A percentile compares a stretch with the other conserved stretches of the same genome.
Conservation (phyloP, 2,797 vertebrate genomes). For the Trichosurus vulpecula region DNA sequence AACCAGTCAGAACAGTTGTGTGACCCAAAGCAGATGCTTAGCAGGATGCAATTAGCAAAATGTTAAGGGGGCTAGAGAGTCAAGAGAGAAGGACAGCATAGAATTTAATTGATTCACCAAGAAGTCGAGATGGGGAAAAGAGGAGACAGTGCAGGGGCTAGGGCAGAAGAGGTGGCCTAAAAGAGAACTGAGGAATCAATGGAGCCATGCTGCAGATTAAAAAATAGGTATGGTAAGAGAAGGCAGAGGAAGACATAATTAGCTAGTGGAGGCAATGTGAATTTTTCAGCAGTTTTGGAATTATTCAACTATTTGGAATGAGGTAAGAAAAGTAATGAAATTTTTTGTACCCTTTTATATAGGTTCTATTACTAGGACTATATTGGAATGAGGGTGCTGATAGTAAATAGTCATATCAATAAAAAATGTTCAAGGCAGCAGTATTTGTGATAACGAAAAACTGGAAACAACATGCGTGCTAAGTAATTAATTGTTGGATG, state of each 20-base stretch:
- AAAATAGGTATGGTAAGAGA: too few relatives aligned
- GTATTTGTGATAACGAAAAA: background rate
- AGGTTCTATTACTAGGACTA: background rate
- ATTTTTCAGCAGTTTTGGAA: background rate
- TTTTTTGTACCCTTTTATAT: background rate
- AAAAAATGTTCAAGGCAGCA: background rate
- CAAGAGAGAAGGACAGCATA: background rate
- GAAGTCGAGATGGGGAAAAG: background rate
- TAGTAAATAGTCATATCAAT: too few relatives aligned
- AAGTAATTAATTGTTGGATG: background rate
- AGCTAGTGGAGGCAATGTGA: background rate
- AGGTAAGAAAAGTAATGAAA: background rate
- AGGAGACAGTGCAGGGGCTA: background rate
- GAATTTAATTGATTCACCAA: background rate
- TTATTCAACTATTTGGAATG: background rate
- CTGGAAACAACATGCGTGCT: background rate
- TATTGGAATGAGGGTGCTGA: too few relatives aligned
- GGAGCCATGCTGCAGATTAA: too few relatives aligned
- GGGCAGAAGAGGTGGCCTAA: background rate
- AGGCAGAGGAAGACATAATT: background rate
- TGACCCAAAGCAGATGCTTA: background rate
- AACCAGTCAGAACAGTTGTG: background rate
- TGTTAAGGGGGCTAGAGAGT: background rate
- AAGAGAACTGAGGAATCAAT: background rate
- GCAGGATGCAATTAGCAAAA: background rate